These are phyloP conservation scores for Chelonus insularis DNA, from an alignment of 1,140 invertebrate species.

Conservation along the genomic window DNA sequence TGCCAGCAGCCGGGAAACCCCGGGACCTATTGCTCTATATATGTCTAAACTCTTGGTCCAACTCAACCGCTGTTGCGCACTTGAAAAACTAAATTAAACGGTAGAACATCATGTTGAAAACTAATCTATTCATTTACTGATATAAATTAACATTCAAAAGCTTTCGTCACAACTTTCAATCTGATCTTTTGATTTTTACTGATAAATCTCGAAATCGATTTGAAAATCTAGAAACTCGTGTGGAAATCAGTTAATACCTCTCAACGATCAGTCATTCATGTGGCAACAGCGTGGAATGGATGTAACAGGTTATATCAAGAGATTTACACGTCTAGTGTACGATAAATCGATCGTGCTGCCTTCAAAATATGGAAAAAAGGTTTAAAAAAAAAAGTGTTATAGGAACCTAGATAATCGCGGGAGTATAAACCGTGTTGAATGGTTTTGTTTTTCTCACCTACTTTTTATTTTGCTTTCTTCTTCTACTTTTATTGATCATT, in stretches of 20 bases:
- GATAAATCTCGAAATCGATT: background rate
- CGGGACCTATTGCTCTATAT: too few species aligned
- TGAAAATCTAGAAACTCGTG: background rate
- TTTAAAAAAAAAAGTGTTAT: background rate
- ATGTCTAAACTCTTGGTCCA: too few species aligned
- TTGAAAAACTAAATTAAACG: too few species aligned
- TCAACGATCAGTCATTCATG: conserved; percentile 14
- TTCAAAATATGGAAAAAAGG: conserved; percentile 2
- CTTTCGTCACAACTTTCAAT: background rate
- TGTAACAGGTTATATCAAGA: conserved; percentile 18
- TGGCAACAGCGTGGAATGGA: conserved; percentile 8
- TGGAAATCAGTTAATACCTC: conserved; percentile 11
- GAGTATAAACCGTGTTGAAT: too few species aligned
- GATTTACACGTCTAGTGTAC: conserved; percentile 12
- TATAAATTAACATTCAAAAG: too few species aligned
- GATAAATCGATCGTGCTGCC: conserved; percentile 9
- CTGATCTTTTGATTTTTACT: background rate
- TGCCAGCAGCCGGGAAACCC: too few species aligned
- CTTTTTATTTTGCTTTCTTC: too few species aligned
- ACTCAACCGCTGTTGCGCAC: too few species aligned
- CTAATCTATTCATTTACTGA: too few species aligned
- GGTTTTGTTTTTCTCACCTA: too few species aligned
- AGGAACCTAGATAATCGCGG: background rate
- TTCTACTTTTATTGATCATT: too few species aligned
- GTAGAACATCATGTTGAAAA: too few species aligned